Evolutionary conservation across 2,113 vertebrate species (phyloP).

Genomic region (Nestor notabilis): DNA sequence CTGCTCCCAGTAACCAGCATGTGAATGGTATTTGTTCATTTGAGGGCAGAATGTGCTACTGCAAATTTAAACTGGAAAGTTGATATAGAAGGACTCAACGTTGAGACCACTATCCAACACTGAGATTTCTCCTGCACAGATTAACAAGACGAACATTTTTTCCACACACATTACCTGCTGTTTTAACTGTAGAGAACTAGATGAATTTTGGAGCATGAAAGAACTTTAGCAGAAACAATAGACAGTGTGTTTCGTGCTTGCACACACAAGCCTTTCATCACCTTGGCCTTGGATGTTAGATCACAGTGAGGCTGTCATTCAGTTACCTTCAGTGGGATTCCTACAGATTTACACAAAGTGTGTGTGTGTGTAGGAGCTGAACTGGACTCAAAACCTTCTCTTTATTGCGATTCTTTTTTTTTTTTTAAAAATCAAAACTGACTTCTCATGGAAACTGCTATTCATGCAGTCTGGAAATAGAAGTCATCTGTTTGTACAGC

Average conservation of each 20-base stretch:
- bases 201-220: background rate
- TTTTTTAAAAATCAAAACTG: background rate
- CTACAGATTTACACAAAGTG: background rate
- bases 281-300: background rate
- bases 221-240: background rate
- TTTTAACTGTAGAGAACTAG: background rate
- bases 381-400: background rate
- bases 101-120: rapidly evolving
- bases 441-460: background rate
- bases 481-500: background rate
- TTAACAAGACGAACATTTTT: rapidly evolving
- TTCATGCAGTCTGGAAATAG: slow-evolving; percentile 18
- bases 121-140: background rate
- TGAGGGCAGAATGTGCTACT: background rate
- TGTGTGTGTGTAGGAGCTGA: rapidly evolving
- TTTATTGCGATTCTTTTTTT: background rate
- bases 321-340: background rate
- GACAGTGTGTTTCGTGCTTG: rapidly evolving
- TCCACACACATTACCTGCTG: background rate
- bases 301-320: background rate
- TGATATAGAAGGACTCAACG: background rate
- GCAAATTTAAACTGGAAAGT: background rate
- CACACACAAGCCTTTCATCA: background rate
- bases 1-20: background rate
- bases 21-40: background rate